Conservation (phyloP, 2,113 vertebrate genomes). For the Gnathonemus echidnorhynchus region DNA sequence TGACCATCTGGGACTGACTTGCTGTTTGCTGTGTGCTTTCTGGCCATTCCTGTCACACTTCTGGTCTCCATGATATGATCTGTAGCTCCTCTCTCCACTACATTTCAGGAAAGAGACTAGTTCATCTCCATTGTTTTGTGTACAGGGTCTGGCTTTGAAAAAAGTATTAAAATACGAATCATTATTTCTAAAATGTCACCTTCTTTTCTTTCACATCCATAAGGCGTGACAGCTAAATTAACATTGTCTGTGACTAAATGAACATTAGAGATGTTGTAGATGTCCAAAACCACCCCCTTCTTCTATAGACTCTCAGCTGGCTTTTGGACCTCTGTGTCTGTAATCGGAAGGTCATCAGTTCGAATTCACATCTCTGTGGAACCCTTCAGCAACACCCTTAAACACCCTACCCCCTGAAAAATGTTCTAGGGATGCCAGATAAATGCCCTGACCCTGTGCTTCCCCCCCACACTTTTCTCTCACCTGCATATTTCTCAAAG, state of each 20-base stretch:
- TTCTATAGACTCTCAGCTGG: neutral
- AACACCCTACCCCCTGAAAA: neutral
- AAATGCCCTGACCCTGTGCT: neutral
- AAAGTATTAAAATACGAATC: constrained; percentile 17
- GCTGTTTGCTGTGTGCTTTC: neutral
- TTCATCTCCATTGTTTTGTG: neutral
- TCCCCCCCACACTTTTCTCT: neutral
- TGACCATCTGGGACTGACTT: constrained; percentile 4
- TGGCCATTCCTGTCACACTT: neutral
- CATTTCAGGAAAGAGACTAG: neutral
- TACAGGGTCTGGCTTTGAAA: neutral
- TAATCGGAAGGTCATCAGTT: neutral
- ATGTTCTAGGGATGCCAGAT: neutral
- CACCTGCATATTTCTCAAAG: neutral
- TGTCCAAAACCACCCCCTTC: neutral
- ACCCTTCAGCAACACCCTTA: neutral
- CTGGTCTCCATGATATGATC: neutral
- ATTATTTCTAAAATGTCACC: neutral
- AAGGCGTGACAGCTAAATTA: neutral
- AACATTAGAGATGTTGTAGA: neutral
- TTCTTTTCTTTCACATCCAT: neutral
- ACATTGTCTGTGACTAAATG: neutral
- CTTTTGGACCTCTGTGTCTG: neutral
- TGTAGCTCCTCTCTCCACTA: neutral
- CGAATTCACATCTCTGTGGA: neutral